Conservation (phyloP, 2,888 invertebrate genomes). For the Erebia epiphron region DNA sequence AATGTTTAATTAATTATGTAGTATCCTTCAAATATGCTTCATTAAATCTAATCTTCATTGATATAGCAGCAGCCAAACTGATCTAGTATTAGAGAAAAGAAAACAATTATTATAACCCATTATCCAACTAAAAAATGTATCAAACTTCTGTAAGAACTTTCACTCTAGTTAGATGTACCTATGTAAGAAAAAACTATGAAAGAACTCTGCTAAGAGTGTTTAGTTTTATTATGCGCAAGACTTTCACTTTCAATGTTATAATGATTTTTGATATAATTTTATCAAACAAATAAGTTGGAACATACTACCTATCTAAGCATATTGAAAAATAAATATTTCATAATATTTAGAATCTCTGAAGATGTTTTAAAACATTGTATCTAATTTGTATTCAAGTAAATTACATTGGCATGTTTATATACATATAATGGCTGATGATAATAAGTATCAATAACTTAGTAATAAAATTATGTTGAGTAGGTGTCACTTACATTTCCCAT, state of each 20-base stretch:
- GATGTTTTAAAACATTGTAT: not conserved
- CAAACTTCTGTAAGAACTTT: constrained; percentile 10
- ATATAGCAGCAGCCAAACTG: constrained; percentile 38
- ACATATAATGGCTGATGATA: too few relatives aligned
- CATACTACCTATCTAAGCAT: not conserved
- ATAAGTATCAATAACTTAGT: too few relatives aligned
- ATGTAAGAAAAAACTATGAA: not conserved
- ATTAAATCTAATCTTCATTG: not conserved
- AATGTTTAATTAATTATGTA: not conserved
- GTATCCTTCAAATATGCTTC: not conserved
- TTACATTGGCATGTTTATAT: too few relatives aligned
- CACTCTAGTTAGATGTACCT: constrained; percentile 12
- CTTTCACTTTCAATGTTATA: constrained; percentile 15
- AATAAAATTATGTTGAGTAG: too few relatives aligned
- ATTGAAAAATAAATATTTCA: not conserved
- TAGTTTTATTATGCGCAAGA: constrained; percentile 9
- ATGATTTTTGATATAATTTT: not conserved
- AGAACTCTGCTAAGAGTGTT: constrained; percentile 13
- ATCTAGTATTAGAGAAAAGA: constrained; percentile 7
- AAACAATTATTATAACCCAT: not conserved
- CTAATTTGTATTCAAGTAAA: too few relatives aligned
- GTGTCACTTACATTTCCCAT: too few relatives aligned
- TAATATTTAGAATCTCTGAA: not conserved
- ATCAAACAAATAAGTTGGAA: not conserved
- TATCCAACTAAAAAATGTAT: not conserved